Evolutionary conservation across 2,113 vertebrate genomes (phyloP), one percentile per base, ranked within the genome.

Genomic region (Oreocharis arfaki): DNA sequence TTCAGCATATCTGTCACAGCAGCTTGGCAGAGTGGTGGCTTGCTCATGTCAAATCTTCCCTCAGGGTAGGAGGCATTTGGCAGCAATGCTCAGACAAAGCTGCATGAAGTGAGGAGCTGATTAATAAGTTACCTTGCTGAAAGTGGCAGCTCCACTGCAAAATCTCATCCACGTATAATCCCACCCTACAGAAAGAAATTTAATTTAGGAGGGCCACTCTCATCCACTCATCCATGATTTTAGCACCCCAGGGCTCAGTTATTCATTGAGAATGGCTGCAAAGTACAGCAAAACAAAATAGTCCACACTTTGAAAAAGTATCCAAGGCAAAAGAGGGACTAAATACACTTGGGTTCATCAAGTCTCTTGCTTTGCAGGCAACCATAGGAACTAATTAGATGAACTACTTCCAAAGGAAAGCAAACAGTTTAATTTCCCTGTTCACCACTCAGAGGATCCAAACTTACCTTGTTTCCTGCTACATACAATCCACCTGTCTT

Each of bases 161-260:
- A 95, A 67, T 22, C 65, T 91, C 64, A 69, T 70, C 13, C 41
- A 71, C 32, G 22, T 56, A 80, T 67, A 90, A 93, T 86, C 52
- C 63, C 67, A 77, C 87, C 63, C 82, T 92, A 89, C 37, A 91
- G 83, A 91, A 91, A 91, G 18, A 82, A 94, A 93, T 41, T 75
- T 82, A 53, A 90, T 91, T 90, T 86, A 80, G 27, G 33, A 84
- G 19, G 55, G 18, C 21, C 8, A 2, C 17, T 77, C 21, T 79
- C 7, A 22, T 71, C 20, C 42, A 52, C 27, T 88, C 80, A 76
- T 71, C 60, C 15, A 0, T 86, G 20, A 23, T 21, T 63, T 86
- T 47, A 76, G 55, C 7, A 26, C 37, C 6, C 2, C 5, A 46
- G 47, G 63, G 42, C 30, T 84, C 59, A 42, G 23, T 42, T 49